Percentiles rank a stretch among this genome's conserved stretches.
Evolutionary conservation across 2,797 vertebrate species (phyloP).

Genomic region (Acridotheres tristis): DNA sequence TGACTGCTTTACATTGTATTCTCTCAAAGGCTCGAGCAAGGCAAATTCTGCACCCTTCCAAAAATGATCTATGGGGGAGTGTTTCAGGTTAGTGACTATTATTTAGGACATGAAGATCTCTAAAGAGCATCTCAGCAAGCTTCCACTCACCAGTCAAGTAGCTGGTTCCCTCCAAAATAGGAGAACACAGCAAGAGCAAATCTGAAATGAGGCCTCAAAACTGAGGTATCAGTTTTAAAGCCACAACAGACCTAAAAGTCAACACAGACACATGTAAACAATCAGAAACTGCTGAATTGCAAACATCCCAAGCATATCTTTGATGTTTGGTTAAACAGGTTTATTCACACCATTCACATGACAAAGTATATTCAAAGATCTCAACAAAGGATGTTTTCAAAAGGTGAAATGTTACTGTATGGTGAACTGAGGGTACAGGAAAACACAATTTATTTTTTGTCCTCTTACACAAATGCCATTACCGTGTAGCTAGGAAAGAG

Average conservation of each 20-base stretch:
- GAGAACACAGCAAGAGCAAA: neutral
- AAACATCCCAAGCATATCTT: neutral
- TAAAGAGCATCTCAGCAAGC: neutral
- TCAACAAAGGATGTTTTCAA: constrained; percentile 2
- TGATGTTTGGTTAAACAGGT: constrained; percentile 5
- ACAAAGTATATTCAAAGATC: constrained; percentile 25
- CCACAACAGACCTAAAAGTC: neutral
- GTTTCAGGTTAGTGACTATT: neutral
- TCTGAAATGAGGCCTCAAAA: neutral
- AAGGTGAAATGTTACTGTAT: neutral
- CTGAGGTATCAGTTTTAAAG: constrained; percentile 7
- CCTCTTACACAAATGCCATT: neutral
- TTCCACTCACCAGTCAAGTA: neutral
- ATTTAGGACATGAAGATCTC: neutral
- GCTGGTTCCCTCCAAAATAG: neutral
- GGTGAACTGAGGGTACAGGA: neutral
- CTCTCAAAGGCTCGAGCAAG: neutral
- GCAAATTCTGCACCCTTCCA: neutral
- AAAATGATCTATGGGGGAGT: neutral
- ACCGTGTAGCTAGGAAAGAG: neutral
- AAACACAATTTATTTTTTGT: neutral
- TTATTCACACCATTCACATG: constrained; percentile 26
- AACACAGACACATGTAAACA: neutral
- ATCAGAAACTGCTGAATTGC: neutral
- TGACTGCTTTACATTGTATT: neutral